Base-by-base conservation (phyloP, 2,888 invertebrate genomes). In the Hyposoter dolosus region DNA sequence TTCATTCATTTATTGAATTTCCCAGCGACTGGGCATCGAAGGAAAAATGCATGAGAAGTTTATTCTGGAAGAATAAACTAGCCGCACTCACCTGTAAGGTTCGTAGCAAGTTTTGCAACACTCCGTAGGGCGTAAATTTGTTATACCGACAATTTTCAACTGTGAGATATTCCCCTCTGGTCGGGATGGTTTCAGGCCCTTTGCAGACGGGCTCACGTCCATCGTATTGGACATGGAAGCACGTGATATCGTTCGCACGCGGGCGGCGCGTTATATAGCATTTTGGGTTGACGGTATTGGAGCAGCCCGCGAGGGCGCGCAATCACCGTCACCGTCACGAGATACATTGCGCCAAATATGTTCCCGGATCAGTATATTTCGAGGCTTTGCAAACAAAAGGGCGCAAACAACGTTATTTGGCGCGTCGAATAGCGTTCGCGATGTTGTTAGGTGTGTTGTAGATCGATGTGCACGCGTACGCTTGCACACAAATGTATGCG, bases 201-300 rank as follows among this genome's bases (percentile, higher is more conserved):
- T 63, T 23, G 40, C 71, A 32, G 63, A 74, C 77, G 81, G 72
- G 80, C 68, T 68, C 65, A 72, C 85, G 83, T 83, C 83, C 83
- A 72, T 86, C 85, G 72, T 71, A 72, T 86, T 88, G 77, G 40
- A 88, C 82, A 86, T 86, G 88, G 82, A 83, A 86, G 85, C 88
- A 89, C 87, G 88, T 89, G 88, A 88, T 88, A 87, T 83, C 83
- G 87, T 87, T 89, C 88, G 85, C 88, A 89, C 88, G 88, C 76
- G 69, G 56, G 40, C 40, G 40, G 40, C 40, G 40, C 28, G 32
- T 78, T 66, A 35, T 72, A 63, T 72, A 74, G 74, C 19, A 56
- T 78, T 81, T 81, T 65, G 19, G 53, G 60, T 47, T 72, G 71
- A 56, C 50, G 47, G 10, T 32, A 23, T 53, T 17, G 82, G 40